Evolutionary conservation across 2,113 vertebrate species (phyloP).

Genomic region (Takifugu flavidus): DNA sequence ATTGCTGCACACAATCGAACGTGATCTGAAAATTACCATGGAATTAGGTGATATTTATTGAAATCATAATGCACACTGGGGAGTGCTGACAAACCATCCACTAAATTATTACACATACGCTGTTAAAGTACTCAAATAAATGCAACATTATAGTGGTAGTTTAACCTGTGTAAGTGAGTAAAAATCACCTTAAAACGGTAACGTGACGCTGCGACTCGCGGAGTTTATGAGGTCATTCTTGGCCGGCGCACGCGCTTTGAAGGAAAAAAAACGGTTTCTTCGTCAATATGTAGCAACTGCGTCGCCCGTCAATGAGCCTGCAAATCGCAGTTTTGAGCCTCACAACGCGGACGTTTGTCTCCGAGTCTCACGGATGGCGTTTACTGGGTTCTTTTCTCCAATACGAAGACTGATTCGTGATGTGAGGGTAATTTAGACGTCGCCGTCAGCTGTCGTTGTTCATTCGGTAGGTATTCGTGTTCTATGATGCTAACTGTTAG

Average conservation of each 20-base stretch:
- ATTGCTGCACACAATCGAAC: no score
- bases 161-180: no score
- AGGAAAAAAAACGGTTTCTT: conserved; percentile 36
- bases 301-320: conserved; percentile 23
- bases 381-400: neutral
- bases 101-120: no score
- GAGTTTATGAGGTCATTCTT: conserved; percentile 50
- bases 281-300: conserved; percentile 54
- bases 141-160: no score
- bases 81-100: no score
- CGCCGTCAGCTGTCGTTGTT: conserved; percentile 29
- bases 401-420: neutral
- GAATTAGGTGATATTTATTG: no score
- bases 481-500: conserved; percentile 35
- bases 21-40: no score
- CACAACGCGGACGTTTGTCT: neutral
- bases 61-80: no score
- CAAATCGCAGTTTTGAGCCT: conserved; percentile 8
- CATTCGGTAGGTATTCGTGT: neutral
- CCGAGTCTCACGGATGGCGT: neutral
- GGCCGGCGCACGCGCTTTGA: conserved; percentile 57
- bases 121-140: no score
- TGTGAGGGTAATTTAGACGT: conserved; percentile 10
- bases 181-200: no score
- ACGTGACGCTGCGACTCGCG: no score